Evolutionary conservation across 2,113 vertebrate species (phyloP), one percentile per base, ranked within the genome.

Genomic region (Galeopterus variegatus): DNA sequence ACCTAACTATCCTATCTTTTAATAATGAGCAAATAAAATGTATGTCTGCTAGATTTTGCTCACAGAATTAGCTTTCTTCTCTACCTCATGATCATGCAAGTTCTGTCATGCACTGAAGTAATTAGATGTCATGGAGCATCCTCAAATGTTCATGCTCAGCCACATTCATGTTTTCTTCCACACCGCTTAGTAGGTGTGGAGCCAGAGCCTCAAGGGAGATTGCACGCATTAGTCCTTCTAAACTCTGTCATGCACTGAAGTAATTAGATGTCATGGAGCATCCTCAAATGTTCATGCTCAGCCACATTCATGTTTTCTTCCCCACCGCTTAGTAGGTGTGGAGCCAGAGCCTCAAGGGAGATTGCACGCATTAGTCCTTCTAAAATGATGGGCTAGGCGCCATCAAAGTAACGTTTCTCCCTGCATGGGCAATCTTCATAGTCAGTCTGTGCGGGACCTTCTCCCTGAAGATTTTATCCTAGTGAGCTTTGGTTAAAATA

Each of bases 101-200:
- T 97, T 93, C 93, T 65, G 93, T 97, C 98, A 96, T 85, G 97
- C 54, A 81, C 65, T 8, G 17, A 94, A 92, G 93, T 95, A 96
- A 97, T 97, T 97, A 97, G 95, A 95, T 76, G 73, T 50, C 60
- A 89, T 6, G 89, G 92, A 95, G 92, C 93, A 62, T 72, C 86
- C 64, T 97, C 87, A 93, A 90, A 88, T 94, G 79, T 94, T 97
- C 95, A 54, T 92, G 95, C 80, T 96, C 97, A 97, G 86, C 89
- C 80, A 87, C 89, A 96, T 94, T 90, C 83, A 0, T 95, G 73
- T 95, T 75, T 95, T 77, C 92, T 90, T 65, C 97, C 96, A 97
- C 96, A 97, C 97, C 76, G 97, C 75, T 95, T 85, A 93, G 88
- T 62, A 96, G 75, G 95, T 97, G 97, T 97, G 82, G 97, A 93